Base-by-base conservation (phyloP, 2,113 vertebrate species). In the Seriola rivoliana region DNA sequence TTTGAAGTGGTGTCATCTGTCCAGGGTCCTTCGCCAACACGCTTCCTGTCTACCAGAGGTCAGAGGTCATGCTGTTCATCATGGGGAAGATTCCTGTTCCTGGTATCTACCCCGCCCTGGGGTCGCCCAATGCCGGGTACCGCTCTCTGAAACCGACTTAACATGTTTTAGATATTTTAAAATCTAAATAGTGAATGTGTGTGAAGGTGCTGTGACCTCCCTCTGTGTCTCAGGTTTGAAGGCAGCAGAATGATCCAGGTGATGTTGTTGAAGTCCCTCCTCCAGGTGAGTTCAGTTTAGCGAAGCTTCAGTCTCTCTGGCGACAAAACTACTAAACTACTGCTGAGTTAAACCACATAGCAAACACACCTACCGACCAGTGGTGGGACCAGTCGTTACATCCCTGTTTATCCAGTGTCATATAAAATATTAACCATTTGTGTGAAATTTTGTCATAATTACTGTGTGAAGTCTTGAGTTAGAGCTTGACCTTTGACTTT, bases 61-160 rank as follows among this genome's bases (percentile, higher is more conserved):
- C 97, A 0, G 97, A 98, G 92, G 97, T 98, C 90, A 98, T 98
- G 95, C 96, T 97, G 34, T 98, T 98, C 93, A 98, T 98, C 90
- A 98, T 98, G 96, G 96, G 97, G 78, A 98, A 97, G 90, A 97
- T 98, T 74, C 97, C 97, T 0, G 95, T 98, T 3, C 97, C 97
- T 9, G 96, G 96, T 3, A 92, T 96, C 38, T 97, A 97, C 71
- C 96, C 97, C 0, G 88, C 94, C 1, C 55, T 97, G 7, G 97
- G 97, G 38, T 89, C 93, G 0, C 95, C 96, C 48, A 96, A 90
- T 82, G 89, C 95, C 0, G 96, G 97, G 97, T 98, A 87, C 90
- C 4, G 0, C 21, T 63, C 36, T 16, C 95, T 44, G 0, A 32
- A 7, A 14, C 8, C 19, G 25, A 50, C 0, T 3, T 13, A 17